phyloP scores from a whole-genome alignment of 2,888 invertebrate species.

The Leuctra nigra region DNA sequence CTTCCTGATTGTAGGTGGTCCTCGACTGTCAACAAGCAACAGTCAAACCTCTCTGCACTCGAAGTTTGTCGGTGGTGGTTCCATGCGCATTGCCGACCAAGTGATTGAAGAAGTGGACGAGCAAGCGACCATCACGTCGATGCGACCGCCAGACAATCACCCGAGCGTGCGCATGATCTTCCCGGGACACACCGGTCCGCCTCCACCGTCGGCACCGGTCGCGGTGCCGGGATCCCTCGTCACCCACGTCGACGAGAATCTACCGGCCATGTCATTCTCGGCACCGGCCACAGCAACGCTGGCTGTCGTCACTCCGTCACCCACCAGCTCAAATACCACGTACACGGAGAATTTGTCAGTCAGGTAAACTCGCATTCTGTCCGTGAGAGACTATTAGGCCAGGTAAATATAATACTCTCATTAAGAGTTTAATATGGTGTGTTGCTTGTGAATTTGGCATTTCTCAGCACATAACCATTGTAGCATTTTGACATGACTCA shows the following conservation, averaged over 20 bases:
- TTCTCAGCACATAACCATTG: too few species aligned
- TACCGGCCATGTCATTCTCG: conserved; percentile 27
- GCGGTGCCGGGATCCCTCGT: conserved; percentile 46
- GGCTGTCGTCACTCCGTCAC: conserved; percentile 27
- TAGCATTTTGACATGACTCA: too few species aligned
- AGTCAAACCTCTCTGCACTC: conserved; percentile 31
- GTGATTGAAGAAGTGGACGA: conserved; percentile 68
- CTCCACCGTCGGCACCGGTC: conserved; percentile 55
- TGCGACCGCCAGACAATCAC: conserved; percentile 40
- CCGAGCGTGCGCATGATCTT: conserved; percentile 32
- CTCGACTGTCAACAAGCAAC: conserved; percentile 19
- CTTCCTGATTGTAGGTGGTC: conserved; percentile 7
- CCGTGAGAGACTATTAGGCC: too few species aligned
- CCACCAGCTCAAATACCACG: conserved; percentile 30
- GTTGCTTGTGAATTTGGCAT: too few species aligned
- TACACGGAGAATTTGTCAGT: conserved; percentile 31
- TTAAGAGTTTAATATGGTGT: too few species aligned
- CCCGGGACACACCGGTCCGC: conserved; percentile 41
- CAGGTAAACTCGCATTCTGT: too few species aligned
- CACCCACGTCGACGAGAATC: background rate
- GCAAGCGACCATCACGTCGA: conserved; percentile 72
- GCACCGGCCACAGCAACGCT: conserved; percentile 28
- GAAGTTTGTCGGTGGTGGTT: conserved; percentile 38
- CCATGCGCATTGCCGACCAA: conserved; percentile 62
- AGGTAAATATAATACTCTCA: too few species aligned